These are phyloP conservation scores for Poecilus cupreus DNA, from an alignment of 2,888 invertebrate species.

Conservation along the genomic window DNA sequence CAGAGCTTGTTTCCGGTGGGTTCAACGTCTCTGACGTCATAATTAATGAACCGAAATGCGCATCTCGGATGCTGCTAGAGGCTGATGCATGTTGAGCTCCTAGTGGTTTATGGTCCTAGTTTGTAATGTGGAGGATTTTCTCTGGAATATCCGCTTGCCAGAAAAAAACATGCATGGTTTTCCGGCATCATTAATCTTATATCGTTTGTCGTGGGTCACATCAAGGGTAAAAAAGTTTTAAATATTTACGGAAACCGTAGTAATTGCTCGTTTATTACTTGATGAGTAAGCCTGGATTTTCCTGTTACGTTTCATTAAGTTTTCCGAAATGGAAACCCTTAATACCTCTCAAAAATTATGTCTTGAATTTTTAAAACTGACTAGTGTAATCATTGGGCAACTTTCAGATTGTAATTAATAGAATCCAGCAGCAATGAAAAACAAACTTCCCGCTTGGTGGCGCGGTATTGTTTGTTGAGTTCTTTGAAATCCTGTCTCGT, in stretches of 20 bases:
- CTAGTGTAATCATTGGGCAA: not conserved
- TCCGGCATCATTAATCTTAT: slow-evolving; percentile 26
- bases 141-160: not conserved
- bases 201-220: slow-evolving; percentile 8
- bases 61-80: slow-evolving; percentile 16
- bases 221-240: not conserved
- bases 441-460: not conserved
- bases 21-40: slow-evolving; percentile 35
- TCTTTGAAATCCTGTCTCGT: slow-evolving; percentile 32
- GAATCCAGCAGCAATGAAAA: slow-evolving; percentile 14
- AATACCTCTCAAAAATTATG: not conserved
- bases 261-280: slow-evolving; percentile 19
- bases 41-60: slow-evolving; percentile 52
- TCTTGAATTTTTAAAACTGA: not conserved
- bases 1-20: slow-evolving; percentile 41
- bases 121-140: slow-evolving; percentile 24
- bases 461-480: slow-evolving; percentile 7
- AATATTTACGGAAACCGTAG: slow-evolving; percentile 4
- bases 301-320: not conserved
- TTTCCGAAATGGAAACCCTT: not conserved
- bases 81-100: slow-evolving; percentile 24
- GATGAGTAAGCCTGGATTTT: slow-evolving; percentile 5
- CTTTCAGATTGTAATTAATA: slow-evolving; percentile 14
- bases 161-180: slow-evolving; percentile 5
- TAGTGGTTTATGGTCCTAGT: not conserved